Conservation (phyloP, 2,797 vertebrate genomes). For the Acrossocheilus fasciatus region DNA sequence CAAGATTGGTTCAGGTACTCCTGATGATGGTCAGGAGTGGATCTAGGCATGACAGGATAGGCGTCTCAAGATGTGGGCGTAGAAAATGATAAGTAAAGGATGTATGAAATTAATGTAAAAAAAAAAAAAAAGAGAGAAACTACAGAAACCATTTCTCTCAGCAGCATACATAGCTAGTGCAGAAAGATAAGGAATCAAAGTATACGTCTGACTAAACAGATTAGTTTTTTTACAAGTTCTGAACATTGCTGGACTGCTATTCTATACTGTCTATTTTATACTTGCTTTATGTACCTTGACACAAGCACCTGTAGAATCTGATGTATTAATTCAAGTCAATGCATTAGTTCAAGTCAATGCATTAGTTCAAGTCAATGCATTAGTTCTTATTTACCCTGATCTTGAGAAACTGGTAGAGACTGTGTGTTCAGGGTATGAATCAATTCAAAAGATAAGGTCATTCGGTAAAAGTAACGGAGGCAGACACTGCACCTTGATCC, state of each 20-base stretch:
- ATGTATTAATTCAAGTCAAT: no score
- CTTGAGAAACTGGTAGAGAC: not conserved
- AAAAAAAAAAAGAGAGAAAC: no score
- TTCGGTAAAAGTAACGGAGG: not conserved
- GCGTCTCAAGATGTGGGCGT: not conserved
- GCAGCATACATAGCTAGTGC: not conserved
- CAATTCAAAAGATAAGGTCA: not conserved
- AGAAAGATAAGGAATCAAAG: not conserved
- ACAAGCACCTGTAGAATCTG: no score
- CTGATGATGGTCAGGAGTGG: not conserved
- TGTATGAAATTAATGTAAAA: not conserved
- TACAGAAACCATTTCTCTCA: not conserved
- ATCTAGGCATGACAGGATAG: not conserved
- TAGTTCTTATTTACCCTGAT: not conserved
- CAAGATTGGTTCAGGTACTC: no score
- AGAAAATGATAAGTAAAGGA: not conserved
- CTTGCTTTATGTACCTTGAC: no score
- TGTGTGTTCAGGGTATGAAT: constrained; percentile 6
- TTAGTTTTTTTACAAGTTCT: not conserved
- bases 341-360: no score
- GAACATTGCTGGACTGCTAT: not conserved
- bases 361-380: no score
- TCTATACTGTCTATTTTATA: no score
- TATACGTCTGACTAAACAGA: not conserved
- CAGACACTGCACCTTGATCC: not conserved